These are phyloP conservation scores for Ardeotis arabs DNA, from an alignment of 2,113 vertebrate species.

Conservation along the genomic window DNA sequence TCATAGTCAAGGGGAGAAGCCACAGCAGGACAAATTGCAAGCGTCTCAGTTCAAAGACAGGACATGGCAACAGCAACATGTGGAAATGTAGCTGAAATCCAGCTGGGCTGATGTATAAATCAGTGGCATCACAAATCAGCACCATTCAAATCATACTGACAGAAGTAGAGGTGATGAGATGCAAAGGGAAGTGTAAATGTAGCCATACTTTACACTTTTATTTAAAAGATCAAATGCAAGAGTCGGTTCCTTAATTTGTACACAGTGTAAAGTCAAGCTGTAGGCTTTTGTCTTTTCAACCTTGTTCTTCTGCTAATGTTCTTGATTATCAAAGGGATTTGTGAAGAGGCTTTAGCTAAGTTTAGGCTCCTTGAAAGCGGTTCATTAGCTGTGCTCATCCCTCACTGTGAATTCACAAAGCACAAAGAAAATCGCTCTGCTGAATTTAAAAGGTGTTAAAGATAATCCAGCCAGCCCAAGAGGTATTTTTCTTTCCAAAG, in stretches of 20 bases:
- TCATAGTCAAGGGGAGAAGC: background rate
- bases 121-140: background rate
- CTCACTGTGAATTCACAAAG: background rate
- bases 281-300: background rate
- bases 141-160: background rate
- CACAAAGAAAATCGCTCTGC: background rate
- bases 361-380: background rate
- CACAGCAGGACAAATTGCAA: background rate
- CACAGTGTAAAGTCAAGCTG: background rate
- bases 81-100: background rate
- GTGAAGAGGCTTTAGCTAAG: background rate
- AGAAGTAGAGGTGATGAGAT: background rate
- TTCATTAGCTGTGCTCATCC: background rate
- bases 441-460: constrained; percentile 5
- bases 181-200: background rate
- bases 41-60: background rate
- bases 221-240: background rate
- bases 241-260: background rate
- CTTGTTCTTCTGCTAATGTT: background rate
- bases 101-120: background rate
- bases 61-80: background rate
- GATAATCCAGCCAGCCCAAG: background rate
- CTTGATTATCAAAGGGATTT: background rate
- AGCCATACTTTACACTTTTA: background rate
- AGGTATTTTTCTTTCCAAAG: background rate